Conservation (phyloP, 2,888 invertebrate genomes). For the Crossocerus cetratus region DNA sequence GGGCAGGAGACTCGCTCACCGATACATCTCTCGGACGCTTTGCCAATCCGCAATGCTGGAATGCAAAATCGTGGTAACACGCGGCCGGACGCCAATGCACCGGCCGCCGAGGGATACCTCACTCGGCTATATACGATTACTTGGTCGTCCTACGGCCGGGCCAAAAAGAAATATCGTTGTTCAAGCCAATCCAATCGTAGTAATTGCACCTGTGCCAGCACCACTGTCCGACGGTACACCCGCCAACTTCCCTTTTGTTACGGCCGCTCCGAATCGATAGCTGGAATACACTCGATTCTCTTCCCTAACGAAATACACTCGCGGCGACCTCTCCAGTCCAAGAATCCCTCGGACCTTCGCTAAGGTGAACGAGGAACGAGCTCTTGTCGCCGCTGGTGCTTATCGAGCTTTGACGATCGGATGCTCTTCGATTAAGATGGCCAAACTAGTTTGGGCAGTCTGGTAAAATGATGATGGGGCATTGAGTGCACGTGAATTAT, state of each 20-base stretch:
- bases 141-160: neutral
- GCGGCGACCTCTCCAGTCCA: too few species aligned
- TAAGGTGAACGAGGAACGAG: too few species aligned
- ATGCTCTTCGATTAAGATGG: too few species aligned
- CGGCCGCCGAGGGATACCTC: neutral
- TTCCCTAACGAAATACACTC: too few species aligned
- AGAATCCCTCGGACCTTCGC: too few species aligned
- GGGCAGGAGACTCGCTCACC: neutral
- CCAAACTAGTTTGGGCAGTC: too few species aligned
- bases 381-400: too few species aligned
- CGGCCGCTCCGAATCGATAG: neutral
- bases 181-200: conserved; percentile 29
- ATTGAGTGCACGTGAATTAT: too few species aligned
- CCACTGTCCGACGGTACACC: neutral
- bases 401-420: too few species aligned
- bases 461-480: too few species aligned
- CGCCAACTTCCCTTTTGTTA: conserved; percentile 7
- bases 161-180: conserved; percentile 33
- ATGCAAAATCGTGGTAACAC: conserved; percentile 18
- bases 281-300: neutral
- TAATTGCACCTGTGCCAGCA: conserved; percentile 25
- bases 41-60: conserved; percentile 15
- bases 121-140: conserved; percentile 13
- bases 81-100: conserved; percentile 2
- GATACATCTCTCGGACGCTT: neutral